Conservation (phyloP, 1,140 invertebrate genomes). For the Drosophila funebris region DNA sequence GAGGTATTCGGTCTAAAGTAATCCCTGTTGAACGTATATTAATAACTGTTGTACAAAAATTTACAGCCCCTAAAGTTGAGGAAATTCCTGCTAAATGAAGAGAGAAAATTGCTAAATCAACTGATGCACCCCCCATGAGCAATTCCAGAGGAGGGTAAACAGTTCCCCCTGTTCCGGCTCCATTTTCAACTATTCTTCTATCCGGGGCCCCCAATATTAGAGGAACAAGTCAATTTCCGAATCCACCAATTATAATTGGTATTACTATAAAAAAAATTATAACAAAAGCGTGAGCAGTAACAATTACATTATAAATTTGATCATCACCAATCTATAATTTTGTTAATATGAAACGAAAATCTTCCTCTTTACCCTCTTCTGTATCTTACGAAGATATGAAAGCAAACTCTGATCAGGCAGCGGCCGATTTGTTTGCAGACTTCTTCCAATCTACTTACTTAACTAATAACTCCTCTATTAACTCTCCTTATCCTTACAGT, state of each 20-base stretch:
- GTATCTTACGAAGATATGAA: no score
- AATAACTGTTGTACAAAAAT: constrained; percentile 87
- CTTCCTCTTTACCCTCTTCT: no score
- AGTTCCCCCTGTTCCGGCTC: constrained; percentile 88
- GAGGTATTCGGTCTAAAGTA: constrained; percentile 85
- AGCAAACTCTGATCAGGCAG: no score
- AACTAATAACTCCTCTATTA: no score
- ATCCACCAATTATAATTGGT: constrained; percentile 91
- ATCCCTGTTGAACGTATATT: constrained; percentile 85
- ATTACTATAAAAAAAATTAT: constrained; percentile 93
- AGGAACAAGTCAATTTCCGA: constrained; percentile 91
- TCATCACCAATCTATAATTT: no score
- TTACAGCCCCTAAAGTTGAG: constrained; percentile 88
- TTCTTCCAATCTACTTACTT: no score
- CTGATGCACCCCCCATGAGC: constrained; percentile 86
- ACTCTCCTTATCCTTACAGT: no score
- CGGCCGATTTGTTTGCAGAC: no score
- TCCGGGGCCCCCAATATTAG: constrained; percentile 89
- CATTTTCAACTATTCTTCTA: constrained; percentile 86
- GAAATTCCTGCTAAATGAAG: constrained; percentile 88
- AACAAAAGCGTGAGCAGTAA: constrained; percentile 90
- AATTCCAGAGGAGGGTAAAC: constrained; percentile 87
- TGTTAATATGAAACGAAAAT: no score
- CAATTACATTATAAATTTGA: constrained; percentile 89
- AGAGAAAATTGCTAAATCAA: constrained; percentile 88